These are phyloP conservation scores for Phymastichus coffea DNA, from an alignment of 1,140 invertebrate species.

Conservation along the genomic window DNA sequence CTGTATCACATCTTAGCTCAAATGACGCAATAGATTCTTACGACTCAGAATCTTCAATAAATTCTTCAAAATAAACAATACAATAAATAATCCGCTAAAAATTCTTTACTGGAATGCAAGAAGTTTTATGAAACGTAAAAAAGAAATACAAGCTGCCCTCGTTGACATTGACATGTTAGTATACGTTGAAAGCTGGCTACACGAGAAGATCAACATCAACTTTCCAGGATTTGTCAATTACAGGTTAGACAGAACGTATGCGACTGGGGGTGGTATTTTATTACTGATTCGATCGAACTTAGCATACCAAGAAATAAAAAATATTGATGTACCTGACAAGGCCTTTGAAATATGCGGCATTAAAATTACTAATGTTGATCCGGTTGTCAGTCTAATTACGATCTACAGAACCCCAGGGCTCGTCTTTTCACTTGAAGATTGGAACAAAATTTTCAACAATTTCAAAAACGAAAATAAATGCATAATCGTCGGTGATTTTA, in stretches of 20 bases:
- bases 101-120: not conserved
- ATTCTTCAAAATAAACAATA: too few relatives aligned
- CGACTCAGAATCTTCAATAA: too few relatives aligned
- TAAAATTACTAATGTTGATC: not conserved
- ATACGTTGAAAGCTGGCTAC: constrained; percentile 13
- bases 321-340: not conserved
- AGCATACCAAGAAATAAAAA: not conserved
- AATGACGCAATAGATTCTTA: too few relatives aligned
- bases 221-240: not conserved
- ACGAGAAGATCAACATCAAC: not conserved
- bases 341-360: constrained; percentile 10
- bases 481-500: constrained; percentile 1
- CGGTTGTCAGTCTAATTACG: not conserved
- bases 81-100: not conserved
- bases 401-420: not conserved
- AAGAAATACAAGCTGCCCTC: not conserved
- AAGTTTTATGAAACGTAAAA: not conserved
- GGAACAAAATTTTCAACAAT: not conserved
- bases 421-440: not conserved
- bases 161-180: not conserved
- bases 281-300: not conserved
- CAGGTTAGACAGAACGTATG: not conserved
- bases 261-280: not conserved
- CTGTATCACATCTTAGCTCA: too few relatives aligned
- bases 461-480: not conserved